These are phyloP conservation scores for Nyctibius bracteatus DNA, from an alignment of 2,113 vertebrate genomes.

Conservation along the genomic window DNA sequence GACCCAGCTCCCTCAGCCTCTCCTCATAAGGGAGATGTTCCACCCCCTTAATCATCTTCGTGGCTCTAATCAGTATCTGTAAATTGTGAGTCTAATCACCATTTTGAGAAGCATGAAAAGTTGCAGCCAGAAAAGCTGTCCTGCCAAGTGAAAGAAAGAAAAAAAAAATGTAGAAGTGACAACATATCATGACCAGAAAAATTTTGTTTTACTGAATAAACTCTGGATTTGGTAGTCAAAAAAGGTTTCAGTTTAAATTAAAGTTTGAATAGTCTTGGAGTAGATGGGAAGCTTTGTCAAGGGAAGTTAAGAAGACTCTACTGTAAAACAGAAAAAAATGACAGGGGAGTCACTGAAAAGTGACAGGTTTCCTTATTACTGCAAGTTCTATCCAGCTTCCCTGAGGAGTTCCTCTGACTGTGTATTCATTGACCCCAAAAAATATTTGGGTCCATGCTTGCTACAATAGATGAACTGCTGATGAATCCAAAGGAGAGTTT, in stretches of 20 bases:
- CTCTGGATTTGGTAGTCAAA: neutral
- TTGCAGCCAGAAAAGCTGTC: neutral
- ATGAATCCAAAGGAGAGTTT: neutral
- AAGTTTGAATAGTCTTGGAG: neutral
- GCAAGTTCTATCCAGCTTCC: neutral
- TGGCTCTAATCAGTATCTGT: too few species aligned
- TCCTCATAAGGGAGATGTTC: too few species aligned
- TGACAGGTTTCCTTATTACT: slow-evolving; percentile 14
- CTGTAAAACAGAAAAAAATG: neutral
- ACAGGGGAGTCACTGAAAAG: neutral
- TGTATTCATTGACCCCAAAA: neutral
- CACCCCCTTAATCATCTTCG: too few species aligned
- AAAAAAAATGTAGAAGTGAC: neutral
- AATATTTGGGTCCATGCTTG: neutral
- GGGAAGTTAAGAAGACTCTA: neutral
- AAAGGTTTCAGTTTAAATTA: neutral
- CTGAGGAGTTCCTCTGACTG: neutral
- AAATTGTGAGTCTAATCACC: neutral
- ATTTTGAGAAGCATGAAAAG: neutral
- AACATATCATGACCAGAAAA: neutral
- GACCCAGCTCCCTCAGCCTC: too few species aligned
- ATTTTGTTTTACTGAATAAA: neutral
- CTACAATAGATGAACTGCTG: neutral
- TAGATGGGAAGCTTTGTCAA: neutral
- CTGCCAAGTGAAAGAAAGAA: neutral